Conservation (phyloP, 1,140 invertebrate genomes). For the Aphaenogaster ashmeadi region DNA sequence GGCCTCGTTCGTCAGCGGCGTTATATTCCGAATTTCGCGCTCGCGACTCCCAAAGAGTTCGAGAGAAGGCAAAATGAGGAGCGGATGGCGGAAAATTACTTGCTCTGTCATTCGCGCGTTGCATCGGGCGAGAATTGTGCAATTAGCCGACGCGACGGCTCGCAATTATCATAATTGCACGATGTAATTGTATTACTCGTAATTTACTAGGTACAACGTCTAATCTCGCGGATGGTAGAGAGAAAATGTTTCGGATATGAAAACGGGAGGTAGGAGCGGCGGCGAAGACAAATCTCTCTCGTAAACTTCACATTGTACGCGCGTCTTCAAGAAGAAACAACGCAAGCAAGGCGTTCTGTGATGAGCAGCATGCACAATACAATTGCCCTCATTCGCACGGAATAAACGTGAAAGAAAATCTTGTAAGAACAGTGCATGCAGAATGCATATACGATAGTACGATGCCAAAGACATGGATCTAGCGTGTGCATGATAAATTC, state of each 20-base stretch:
- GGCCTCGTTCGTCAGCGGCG: constrained; percentile 25
- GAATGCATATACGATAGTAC: not conserved
- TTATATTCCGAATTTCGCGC: constrained; percentile 47
- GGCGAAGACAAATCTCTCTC: constrained; percentile 22
- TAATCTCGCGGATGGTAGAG: constrained; percentile 45
- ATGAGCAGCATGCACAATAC: constrained; percentile 9
- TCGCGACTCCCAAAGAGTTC: constrained; percentile 33
- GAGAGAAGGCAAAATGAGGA: constrained; percentile 15
- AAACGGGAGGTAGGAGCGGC: not conserved
- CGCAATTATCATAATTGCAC: constrained; percentile 62
- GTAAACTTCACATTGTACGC: constrained; percentile 47
- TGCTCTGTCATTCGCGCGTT: constrained; percentile 52
- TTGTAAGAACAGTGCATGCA: not conserved
- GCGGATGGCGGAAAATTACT: constrained; percentile 34
- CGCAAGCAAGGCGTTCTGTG: constrained; percentile 21
- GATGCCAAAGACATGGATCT: not conserved
- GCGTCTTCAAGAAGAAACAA: constrained; percentile 46
- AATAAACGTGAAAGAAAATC: constrained; percentile 42
- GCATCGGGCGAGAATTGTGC: constrained; percentile 44
- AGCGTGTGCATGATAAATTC: constrained; percentile 42
- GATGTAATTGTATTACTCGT: constrained; percentile 58
- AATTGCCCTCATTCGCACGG: constrained; percentile 37
- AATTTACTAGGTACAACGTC: constrained; percentile 43
- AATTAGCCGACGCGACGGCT: constrained; percentile 56
- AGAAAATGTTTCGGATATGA: constrained; percentile 56